phyloP scores from a whole-genome alignment of 2,888 invertebrate genomes.

The Microctonus brassicae region DNA sequence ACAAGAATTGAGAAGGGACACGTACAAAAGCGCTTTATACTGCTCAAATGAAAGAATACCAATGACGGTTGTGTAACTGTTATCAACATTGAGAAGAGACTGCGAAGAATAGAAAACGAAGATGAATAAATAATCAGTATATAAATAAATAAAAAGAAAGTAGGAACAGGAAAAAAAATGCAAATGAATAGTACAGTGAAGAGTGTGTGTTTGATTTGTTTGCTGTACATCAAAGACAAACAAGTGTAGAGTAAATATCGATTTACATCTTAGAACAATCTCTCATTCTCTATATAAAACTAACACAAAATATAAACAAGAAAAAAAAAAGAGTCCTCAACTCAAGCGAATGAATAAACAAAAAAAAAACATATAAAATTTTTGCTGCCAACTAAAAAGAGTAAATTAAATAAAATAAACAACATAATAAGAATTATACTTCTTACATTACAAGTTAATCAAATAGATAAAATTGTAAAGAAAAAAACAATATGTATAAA shows the following conservation, averaged over 20 bases:
- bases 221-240: conserved; percentile 6
- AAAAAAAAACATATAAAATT: not conserved
- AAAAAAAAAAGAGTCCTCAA: not conserved
- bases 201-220: too few species aligned
- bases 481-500: not conserved
- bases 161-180: not conserved
- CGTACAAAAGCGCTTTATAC: not conserved
- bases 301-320: not conserved
- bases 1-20: not conserved
- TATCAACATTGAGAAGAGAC: not conserved
- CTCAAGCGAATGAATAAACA: not conserved
- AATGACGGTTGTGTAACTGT: not conserved
- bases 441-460: not conserved
- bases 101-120: not conserved
- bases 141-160: not conserved
- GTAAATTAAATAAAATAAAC: not conserved
- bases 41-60: not conserved
- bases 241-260: conserved; percentile 25
- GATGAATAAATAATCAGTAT: too few species aligned
- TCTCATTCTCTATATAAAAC: not conserved
- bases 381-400: not conserved
- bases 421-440: not conserved
- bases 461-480: too few species aligned
- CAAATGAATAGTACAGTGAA: not conserved
- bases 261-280: conserved; percentile 20